phyloP scores from a whole-genome alignment of 2,888 invertebrate genomes.

The Lapara coniferarum region DNA sequence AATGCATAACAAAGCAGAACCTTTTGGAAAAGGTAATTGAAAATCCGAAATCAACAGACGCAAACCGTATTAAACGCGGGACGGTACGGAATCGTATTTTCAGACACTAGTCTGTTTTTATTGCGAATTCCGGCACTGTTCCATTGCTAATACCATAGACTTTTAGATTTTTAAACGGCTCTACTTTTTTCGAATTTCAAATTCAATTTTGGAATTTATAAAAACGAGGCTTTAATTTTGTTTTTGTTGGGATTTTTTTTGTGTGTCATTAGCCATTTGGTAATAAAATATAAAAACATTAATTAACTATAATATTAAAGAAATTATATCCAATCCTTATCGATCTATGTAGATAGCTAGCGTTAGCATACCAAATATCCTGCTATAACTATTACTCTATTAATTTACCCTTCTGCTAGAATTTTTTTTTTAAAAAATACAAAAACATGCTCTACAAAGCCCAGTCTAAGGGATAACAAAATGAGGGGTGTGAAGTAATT shows the following conservation, averaged over 20 bases:
- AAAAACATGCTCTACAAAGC: no score
- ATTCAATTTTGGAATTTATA: neutral
- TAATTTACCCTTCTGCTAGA: no score
- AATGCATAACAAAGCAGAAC: constrained; percentile 34
- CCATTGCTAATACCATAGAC: constrained; percentile 18
- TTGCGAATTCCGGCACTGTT: constrained; percentile 33
- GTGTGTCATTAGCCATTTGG: neutral
- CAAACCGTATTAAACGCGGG: constrained; percentile 44
- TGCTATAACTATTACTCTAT: no score
- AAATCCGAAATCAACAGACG: constrained; percentile 47
- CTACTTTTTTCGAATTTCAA: neutral
- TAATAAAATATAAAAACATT: neutral
- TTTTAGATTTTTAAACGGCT: neutral
- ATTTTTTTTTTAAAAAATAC: neutral
- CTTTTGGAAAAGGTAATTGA: constrained; percentile 41
- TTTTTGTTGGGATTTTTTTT: neutral
- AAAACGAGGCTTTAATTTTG: neutral
- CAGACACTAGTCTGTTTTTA: constrained; percentile 48
- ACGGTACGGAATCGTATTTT: constrained; percentile 44
- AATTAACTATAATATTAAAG: no score
- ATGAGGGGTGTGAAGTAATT: constrained; percentile 16
- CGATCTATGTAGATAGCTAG: no score
- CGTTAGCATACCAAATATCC: no score
- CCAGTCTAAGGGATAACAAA: neutral
- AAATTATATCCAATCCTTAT: no score